A percentile compares a stretch with the other conserved stretches of the same genome.
phyloP scores from a whole-genome alignment of 2,113 vertebrate species.

The Clarias batrachus region DNA sequence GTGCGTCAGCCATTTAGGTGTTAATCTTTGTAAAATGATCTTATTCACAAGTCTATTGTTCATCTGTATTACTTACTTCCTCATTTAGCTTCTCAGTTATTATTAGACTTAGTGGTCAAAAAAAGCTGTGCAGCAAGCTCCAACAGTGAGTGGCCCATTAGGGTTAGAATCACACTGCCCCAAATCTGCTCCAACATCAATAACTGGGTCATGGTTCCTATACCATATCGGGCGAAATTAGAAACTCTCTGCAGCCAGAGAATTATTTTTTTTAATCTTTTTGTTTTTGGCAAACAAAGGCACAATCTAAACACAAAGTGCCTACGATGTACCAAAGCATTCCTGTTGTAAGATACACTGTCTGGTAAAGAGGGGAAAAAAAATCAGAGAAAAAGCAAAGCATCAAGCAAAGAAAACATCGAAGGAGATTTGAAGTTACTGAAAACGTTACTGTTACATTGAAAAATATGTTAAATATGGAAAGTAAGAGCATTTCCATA shows the following conservation, averaged over 20 bases:
- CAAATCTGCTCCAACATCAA: background rate
- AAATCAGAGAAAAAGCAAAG: no score
- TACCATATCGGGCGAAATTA: background rate
- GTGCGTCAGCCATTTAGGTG: background rate
- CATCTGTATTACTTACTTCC: background rate
- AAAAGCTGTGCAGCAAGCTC: background rate
- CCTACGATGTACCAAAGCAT: background rate
- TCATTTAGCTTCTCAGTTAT: background rate
- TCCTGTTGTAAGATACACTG: background rate
- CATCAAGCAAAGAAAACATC: no score
- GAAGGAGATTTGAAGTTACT: no score
- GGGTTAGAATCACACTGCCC: background rate
- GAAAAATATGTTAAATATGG: no score
- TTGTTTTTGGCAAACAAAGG: background rate
- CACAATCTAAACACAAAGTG: background rate
- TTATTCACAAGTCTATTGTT: background rate
- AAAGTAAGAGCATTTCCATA: no score
- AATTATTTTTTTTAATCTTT: no score
- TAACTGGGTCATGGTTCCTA: background rate
- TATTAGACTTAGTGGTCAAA: background rate
- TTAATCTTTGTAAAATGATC: background rate
- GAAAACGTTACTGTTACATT: no score
- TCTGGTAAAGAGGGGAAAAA: no score
- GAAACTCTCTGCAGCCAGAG: background rate
- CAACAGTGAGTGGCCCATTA: background rate